A percentile compares a stretch with the other conserved stretches of the same genome.
These are phyloP conservation scores for Crepidodera aurea DNA, from an alignment of 2,888 invertebrate genomes.

Conservation along the genomic window DNA sequence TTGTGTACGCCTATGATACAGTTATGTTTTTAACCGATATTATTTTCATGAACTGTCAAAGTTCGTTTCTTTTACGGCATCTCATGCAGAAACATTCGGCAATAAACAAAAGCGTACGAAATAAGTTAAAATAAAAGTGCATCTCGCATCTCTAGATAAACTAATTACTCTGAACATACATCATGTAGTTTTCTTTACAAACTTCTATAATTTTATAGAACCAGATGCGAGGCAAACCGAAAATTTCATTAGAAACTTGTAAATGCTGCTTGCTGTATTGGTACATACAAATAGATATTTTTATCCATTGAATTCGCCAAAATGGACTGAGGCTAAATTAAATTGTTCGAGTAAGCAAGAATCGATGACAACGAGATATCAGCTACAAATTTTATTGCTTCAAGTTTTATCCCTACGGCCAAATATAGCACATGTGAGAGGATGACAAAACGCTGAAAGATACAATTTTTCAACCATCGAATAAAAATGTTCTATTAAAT, in stretches of 20 bases:
- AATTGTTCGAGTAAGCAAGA: constrained; percentile 7
- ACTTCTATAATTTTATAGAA: neutral
- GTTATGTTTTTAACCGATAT: too few species aligned
- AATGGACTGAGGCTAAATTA: constrained; percentile 10
- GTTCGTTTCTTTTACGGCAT: too few species aligned
- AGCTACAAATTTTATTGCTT: constrained; percentile 8
- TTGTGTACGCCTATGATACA: too few species aligned
- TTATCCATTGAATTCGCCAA: neutral
- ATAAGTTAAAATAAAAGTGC: neutral
- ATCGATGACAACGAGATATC: constrained; percentile 9
- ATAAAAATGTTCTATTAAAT: too few species aligned
- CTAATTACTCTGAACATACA: constrained; percentile 3
- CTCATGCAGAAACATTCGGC: too few species aligned
- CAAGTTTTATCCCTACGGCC: neutral
- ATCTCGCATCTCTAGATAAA: neutral
- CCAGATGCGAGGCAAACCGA: neutral
- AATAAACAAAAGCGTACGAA: too few species aligned
- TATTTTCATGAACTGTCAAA: too few species aligned
- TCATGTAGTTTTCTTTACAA: neutral
- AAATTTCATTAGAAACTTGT: constrained; percentile 15
- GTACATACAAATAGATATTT: constrained; percentile 12
- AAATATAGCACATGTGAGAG: too few species aligned
- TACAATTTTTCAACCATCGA: too few species aligned
- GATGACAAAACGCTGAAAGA: too few species aligned
- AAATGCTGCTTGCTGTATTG: neutral